Evolutionary conservation across 2,113 vertebrate genomes (phyloP).

Genomic region (Choloepus hoffmanni): DNA sequence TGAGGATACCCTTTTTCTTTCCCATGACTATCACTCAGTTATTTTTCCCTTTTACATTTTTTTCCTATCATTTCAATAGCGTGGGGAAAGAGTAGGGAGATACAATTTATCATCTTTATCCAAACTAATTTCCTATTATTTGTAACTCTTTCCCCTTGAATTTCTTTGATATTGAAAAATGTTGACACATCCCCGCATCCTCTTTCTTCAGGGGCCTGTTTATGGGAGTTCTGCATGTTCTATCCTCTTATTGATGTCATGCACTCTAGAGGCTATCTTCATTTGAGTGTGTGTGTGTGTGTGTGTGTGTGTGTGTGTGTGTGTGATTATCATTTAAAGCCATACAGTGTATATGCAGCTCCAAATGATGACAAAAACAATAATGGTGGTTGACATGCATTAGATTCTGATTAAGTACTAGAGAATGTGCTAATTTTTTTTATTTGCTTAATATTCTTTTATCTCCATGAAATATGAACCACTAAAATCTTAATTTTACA

Average conservation of each 20-base stretch:
- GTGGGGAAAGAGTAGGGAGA: background rate
- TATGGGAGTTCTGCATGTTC: too few species aligned
- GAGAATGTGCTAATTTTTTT: background rate
- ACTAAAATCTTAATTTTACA: background rate
- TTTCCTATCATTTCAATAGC: background rate
- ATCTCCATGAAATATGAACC: background rate
- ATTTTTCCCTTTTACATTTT: background rate
- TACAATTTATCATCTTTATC: background rate
- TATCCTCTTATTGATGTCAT: too few species aligned
- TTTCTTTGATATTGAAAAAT: background rate
- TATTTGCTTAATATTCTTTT: background rate
- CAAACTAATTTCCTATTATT: background rate
- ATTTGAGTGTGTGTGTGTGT: too few species aligned
- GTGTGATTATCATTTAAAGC: too few species aligned
- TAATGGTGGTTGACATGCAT: background rate
- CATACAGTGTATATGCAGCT: too few species aligned
- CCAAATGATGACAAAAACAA: background rate
- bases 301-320: too few species aligned
- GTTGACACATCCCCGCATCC: too few species aligned
- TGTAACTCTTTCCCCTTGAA: conserved; percentile 1
- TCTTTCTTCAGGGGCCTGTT: too few species aligned
- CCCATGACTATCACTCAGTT: background rate
- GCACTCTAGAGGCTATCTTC: too few species aligned
- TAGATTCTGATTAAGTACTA: background rate
- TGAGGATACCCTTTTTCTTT: background rate